Conservation (phyloP, 2,113 vertebrate species). For the Pollimyrus isidori region DNA sequence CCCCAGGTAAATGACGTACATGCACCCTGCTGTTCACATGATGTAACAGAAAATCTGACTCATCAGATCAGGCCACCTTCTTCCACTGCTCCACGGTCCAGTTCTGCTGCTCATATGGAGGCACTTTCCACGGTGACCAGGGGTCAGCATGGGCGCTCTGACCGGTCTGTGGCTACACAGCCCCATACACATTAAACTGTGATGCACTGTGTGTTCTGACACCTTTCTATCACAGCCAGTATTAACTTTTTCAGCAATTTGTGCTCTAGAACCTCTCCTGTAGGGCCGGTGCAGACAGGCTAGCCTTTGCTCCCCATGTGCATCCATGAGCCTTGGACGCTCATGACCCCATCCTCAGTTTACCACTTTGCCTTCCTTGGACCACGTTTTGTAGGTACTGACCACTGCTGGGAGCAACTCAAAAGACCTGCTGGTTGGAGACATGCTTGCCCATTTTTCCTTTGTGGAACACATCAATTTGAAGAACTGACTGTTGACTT, state of each 20-base stretch:
- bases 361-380: background rate
- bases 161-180: too few relatives aligned
- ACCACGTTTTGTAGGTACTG: background rate
- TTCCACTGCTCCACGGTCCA: too few relatives aligned
- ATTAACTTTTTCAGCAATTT: too few relatives aligned
- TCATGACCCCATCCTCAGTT: background rate
- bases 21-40: background rate
- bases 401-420: background rate
- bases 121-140: too few relatives aligned
- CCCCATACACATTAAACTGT: too few relatives aligned
- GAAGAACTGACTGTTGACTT: background rate
- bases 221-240: too few relatives aligned
- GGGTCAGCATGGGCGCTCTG: too few relatives aligned
- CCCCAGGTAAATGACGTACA: too few relatives aligned
- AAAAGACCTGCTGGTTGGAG: background rate
- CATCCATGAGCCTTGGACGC: background rate
- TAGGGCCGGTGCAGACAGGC: background rate
- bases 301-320: background rate
- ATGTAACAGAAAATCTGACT: background rate
- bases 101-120: too few relatives aligned
- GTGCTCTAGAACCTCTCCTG: too few relatives aligned
- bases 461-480: background rate
- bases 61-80: too few relatives aligned
- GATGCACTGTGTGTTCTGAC: too few relatives aligned
- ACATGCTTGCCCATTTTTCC: background rate